Evolutionary conservation across 2,797 vertebrate species (phyloP), one percentile per base, ranked within the genome.

Genomic region (Borostomias antarcticus): DNA sequence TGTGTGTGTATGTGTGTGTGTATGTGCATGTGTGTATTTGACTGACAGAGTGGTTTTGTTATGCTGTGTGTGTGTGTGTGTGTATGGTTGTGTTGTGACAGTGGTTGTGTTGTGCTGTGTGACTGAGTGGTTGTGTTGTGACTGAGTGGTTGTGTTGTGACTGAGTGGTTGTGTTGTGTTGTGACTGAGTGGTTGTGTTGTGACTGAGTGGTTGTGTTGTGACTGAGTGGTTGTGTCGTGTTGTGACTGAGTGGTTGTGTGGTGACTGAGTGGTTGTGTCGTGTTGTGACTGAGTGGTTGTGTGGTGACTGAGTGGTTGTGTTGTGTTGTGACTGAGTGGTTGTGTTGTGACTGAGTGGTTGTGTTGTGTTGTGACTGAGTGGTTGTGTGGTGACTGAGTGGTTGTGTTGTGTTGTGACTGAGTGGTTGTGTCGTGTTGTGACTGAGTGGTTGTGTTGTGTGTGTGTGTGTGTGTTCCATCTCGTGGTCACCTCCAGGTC

Each of bases 401-500:
- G n/a, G n/a, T 43, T 43, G 3, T 17, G 5, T 43, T 17, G n/a
- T 17, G 0, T 11, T 43, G 37, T 33, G 4, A 33, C 32, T 33
- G 32, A 33, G 4, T 33, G 4, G 9, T 33, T 33, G 4, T 4
- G 9, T 33, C 9, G 4, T 33, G 32, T 33, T n/a, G n/a, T n/a
- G n/a, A n/a, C n/a, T 51, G 7, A 45, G 43, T 45, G 43, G 43
- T 45, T 45, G 43, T n/a, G 43, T n/a, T n/a, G n/a, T n/a, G 13
- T 45, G 13, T 45, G 15, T 45, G 15, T 6, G n/a, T 45, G 9
- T 50, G 47, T n/a, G 47, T 9, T 21, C 47, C 21, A 50, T 50
- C n/a, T n/a, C 8, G 19, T 25, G 13, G 0, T 61, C 88, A 97
- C 97, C 92, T 99, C 96, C 80, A 99, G 89, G 83, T 99, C 96